These are phyloP conservation scores for Adelosebastes latens DNA, from an alignment of 2,797 vertebrate species.

Conservation along the genomic window DNA sequence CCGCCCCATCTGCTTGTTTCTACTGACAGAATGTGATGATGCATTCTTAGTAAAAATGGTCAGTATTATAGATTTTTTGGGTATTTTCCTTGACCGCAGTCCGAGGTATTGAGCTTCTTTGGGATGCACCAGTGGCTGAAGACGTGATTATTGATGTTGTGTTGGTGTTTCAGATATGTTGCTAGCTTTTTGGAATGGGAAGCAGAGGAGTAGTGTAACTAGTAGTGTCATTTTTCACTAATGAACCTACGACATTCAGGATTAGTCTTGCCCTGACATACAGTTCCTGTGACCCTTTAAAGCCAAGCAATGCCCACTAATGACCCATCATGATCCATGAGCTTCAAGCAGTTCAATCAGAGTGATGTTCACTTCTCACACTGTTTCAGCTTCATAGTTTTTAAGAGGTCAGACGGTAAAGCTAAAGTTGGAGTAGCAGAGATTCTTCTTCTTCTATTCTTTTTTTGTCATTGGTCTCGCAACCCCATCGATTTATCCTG, in stretches of 20 bases:
- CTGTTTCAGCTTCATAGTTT: neutral
- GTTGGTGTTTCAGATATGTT: neutral
- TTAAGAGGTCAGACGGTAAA: neutral
- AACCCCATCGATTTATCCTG: neutral
- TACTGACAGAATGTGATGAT: neutral
- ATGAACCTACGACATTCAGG: neutral
- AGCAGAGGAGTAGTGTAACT: neutral
- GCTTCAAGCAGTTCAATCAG: neutral
- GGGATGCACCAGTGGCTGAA: neutral
- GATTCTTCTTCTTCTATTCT: neutral
- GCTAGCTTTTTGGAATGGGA: neutral
- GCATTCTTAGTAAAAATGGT: neutral
- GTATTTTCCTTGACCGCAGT: neutral
- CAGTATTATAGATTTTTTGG: neutral
- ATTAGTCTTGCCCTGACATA: neutral
- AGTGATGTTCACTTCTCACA: neutral
- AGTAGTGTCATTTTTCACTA: neutral
- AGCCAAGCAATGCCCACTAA: neutral
- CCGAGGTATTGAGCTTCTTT: neutral
- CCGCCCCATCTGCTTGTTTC: constrained; percentile 40
- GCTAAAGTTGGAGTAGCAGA: neutral
- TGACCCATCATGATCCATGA: neutral
- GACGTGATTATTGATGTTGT: neutral
- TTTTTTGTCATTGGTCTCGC: neutral
- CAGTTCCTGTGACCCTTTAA: neutral